Base-by-base conservation (phyloP, 2,888 invertebrate genomes). In the Trisateles emortualis region DNA sequence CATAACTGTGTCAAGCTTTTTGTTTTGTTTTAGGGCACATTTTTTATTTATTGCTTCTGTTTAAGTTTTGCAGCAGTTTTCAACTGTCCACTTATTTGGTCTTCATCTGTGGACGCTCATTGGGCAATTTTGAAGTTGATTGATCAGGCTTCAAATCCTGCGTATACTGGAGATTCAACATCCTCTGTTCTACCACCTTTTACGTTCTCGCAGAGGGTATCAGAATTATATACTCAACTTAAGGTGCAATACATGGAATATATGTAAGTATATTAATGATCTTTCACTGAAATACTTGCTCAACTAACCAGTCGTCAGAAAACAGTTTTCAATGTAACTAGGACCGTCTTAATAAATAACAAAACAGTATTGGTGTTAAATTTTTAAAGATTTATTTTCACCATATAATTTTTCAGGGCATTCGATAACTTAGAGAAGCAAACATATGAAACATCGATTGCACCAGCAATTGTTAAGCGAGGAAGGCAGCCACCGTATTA, bases 31-130 rank as follows among this genome's bases (percentile, higher is more conserved):
- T n/a, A n/a, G n/a, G n/a, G n/a, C n/a, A n/a, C n/a, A n/a, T n/a
- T n/a, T n/a, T n/a, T n/a, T 26, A n/a, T 8, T 16, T 14, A 0
- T 29, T 26, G 4, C 6, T 9, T 33, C 6, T 22, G 1, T 82
- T 79, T 11, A 71, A 89, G 90, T 1, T 72, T 85, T 1, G 70
- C 84, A 6, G 49, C 81, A 17, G 61, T 87, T 0, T 88, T 72
- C 53, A 59, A 79, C 8, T 82, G 82, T 29, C 90, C 89, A 0
- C 62, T 80, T 4, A 81, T 89, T 16, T 89, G 86, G 86, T 52
- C 78, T 0, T 80, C 81, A 0, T 69, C 85, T 0, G 52, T 83
- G 16, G 83, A 83, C 4, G 77, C 84, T 0, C 84, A 87, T 49
- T 74, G 75, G 43, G 36, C 56, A 30, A 52, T 80, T 0, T 46